phyloP scores from a whole-genome alignment of 2,797 vertebrate genomes.

The Acrossocheilus fasciatus region DNA sequence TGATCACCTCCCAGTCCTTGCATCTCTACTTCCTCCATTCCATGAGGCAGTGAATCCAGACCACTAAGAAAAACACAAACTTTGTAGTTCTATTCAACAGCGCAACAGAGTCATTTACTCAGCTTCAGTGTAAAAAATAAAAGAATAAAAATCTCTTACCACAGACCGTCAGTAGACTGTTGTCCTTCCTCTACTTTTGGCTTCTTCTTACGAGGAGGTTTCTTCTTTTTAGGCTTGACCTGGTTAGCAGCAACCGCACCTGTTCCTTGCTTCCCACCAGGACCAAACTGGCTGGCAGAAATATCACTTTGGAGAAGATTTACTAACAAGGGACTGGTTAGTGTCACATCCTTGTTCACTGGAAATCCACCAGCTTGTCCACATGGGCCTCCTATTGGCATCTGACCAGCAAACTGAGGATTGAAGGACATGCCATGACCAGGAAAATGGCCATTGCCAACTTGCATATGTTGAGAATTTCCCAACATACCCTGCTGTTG shows the following conservation, averaged over 20 bases:
- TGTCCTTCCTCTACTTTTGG: constrained; percentile 83
- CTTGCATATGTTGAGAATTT: constrained; percentile 89
- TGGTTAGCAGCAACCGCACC: constrained; percentile 78
- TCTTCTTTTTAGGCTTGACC: constrained; percentile 98
- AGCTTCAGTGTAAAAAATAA: not conserved
- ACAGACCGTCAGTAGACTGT: constrained; percentile 85
- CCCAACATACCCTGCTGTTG: constrained; percentile 86
- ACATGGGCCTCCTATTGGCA: constrained; percentile 87
- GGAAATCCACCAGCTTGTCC: constrained; percentile 89
- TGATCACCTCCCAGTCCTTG: constrained; percentile 87
- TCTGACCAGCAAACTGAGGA: constrained; percentile 87
- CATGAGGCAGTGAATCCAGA: constrained; percentile 83
- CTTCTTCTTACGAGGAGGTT: constrained; percentile 97
- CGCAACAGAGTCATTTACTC: not conserved
- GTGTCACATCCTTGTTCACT: constrained; percentile 94
- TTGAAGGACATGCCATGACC: constrained; percentile 90
- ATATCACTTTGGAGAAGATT: constrained; percentile 99
- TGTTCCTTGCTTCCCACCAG: constrained; percentile 92
- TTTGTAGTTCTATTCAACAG: not conserved
- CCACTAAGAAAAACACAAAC: constrained; percentile 63
- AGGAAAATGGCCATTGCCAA: constrained; percentile 93
- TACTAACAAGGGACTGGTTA: constrained; percentile 95
- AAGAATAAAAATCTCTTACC: constrained; percentile 78
- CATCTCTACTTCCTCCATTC: constrained; percentile 90
- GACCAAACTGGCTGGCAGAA: constrained; percentile 96